Base-by-base conservation (phyloP, 1,140 invertebrate species). In the Alviniconcha marisindica region DNA sequence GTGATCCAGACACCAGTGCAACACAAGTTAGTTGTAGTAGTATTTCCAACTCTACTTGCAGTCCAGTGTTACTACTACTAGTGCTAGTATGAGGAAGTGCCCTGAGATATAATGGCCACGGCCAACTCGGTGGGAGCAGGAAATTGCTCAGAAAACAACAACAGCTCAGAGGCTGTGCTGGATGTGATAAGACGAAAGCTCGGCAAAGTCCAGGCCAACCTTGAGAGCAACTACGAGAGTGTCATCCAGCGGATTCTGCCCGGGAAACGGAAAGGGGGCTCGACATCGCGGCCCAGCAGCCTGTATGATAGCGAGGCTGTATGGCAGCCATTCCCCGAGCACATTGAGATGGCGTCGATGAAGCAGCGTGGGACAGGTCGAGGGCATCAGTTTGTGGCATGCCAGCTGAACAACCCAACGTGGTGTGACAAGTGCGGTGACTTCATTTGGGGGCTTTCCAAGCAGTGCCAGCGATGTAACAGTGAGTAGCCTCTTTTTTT, bases 371-470 rank as follows among this genome's bases (percentile, higher is more conserved):
- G 85, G 21, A 79, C 86, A 18, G 90, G 88, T 15, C 87, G 89
- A 76, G 92, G 92, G 31, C 92, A 92, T 69, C 83, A 91, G 63
- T 92, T 92, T 77, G 71, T 87, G 33, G 86, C 87, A 14, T 85
- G 88, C 31, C 90, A 91, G 80, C 82, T 93, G 79, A 89, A 88
- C 38, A 91, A 93, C 83, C 93, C 94, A 4, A 94, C 94, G 1
- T 94, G 93, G 93, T 94, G 94, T 89, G 94, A 94, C 84, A 91
- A 93, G 76, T 94, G 94, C 87, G 93, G 93, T 1, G 94, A 94
- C 87, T 94, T 94, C 77, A 94, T 94, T 66, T 94, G 93, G 93
- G 93, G 93, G 42, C 86, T 94, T 21, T 92, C 89, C 88, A 93
- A 92, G 84, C 92, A 94, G 84, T 93, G 93, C 83, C 86, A 92